Conservation (phyloP, 2,113 vertebrate species). For the Trichomycterus rosablanca region DNA sequence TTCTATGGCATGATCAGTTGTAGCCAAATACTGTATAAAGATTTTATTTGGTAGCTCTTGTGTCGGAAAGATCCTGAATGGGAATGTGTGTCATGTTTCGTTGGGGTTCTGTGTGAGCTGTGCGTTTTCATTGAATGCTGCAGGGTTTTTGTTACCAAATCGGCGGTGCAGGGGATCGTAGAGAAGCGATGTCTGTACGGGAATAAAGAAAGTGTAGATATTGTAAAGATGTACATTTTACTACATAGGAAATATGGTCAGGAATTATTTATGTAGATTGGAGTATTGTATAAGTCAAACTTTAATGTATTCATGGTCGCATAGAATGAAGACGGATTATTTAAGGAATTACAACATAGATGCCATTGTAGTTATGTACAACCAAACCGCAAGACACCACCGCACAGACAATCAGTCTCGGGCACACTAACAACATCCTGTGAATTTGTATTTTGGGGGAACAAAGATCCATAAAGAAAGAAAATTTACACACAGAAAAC, state of each 20-base stretch:
- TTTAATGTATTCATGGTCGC: constrained; percentile 80
- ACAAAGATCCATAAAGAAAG: constrained; percentile 5
- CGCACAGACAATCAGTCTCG: constrained; percentile 69
- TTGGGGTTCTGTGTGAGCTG: constrained; percentile 2
- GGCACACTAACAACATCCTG: constrained; percentile 26
- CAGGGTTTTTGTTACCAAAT: constrained; percentile 3
- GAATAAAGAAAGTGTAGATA: constrained; percentile 73
- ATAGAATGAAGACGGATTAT: constrained; percentile 58
- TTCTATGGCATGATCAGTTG: constrained; percentile 20
- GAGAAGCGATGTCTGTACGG: constrained; percentile 29
- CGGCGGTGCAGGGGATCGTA: constrained; percentile 51
- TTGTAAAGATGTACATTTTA: constrained; percentile 71
- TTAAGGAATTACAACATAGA: constrained; percentile 74
- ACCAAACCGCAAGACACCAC: constrained; percentile 39
- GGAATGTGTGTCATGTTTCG: constrained; percentile 1
- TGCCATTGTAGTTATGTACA: constrained; percentile 59
- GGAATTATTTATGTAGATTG: constrained; percentile 86
- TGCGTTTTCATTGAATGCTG: background rate
- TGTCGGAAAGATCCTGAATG: constrained; percentile 30
- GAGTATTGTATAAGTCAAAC: constrained; percentile 73
- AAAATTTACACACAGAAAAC: too few relatives aligned
- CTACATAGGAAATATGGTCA: constrained; percentile 65
- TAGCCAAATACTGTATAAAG: constrained; percentile 24
- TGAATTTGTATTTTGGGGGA: background rate
- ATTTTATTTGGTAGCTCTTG: background rate